Base-by-base conservation (phyloP, 23 tunicate species). In the Ciona savignyi region DNA sequence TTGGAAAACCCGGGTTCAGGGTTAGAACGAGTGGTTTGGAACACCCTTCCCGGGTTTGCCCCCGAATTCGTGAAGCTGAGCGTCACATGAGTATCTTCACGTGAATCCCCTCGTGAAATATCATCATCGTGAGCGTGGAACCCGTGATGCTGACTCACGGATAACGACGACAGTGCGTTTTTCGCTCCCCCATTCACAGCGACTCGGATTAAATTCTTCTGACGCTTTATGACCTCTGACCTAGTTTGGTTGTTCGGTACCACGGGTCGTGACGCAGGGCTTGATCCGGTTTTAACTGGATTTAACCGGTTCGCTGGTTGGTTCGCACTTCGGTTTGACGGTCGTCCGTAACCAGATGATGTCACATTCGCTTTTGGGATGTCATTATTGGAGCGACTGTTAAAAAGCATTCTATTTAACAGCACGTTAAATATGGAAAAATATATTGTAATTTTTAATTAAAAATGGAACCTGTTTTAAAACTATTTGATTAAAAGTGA, bases 201-300 rank as follows among this genome's bases (percentile, higher is more conserved):
- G 29, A 69, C 86, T 0, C 81, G 74, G 1, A 87, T 87, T 19
- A 87, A 70, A 34, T 78, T 74, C 51, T 76, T 75, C 35, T 87
- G 95, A 21, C 95, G 86, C 23, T 71, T 80, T 48, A 77, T 73
- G 70, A 65, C 33, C 34, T 79, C 81, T 24, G 11, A 42, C 56
- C 56, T 42, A 6, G 56, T 42, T 9, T 9, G 56, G 9, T 15
- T 15, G 56, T 42, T 42, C 15, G 9, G 56, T 42, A 42, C 56
- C 9, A 42, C 56, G 15, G 56, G 11, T 42, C 56, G 56, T 4
- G 23, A 2, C 21, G 51, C 33, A 51, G 24, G 20, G 3, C 21
- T 25, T 21, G 73, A 30, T 31, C 73, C 51, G 73, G 73, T 69
- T 69, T 69, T 69, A 31, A 69, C 73, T 23, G 73, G 73, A 32